Base-by-base conservation (phyloP, 2,113 vertebrate genomes). In the Benitochromis conjunctus region DNA sequence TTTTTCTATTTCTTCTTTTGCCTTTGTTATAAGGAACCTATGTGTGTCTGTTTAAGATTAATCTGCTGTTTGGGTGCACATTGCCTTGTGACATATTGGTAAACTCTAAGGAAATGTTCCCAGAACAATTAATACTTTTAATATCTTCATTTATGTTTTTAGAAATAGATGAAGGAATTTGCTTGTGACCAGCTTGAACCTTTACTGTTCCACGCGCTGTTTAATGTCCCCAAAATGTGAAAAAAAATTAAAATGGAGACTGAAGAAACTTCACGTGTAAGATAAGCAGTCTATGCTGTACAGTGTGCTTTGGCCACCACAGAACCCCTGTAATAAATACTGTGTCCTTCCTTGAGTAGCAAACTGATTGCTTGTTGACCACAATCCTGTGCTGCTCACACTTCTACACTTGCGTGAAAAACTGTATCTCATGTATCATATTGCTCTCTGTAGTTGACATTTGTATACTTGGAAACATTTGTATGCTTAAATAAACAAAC, bases 401-500 rank as follows among this genome's bases (percentile, higher is more conserved):
- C 43, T 29, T 21, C 48, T 88, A 60, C 84, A 88, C 66, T 55
- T 24, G 31, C 66, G 64, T 64, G 6, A 64, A 58, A 71, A 48
- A 46, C 53, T 85, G 56, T 56, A 56, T 38, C 7, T 60, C 19
- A 80, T 48, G 26, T 41, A 76, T 3, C 18, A 38, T 31, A 66
- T 53, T 38, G 66, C 80, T 19, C 36, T 85, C 74, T 58, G 78
- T 56, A 74, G 34, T 46, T 86, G 84, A 76, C 53, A 36, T 87
- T 88, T 86, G 48, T 83, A 82, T 76, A 84, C 46, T 76, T 51
- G 46, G 43, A 51, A 51, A 64, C 18, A 54, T 90, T 69, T 91
- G 76, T 91, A 87, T 19, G n/a, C 84, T 62, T 14, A 85, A 92
- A 92, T 94, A 93, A 90, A 93, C 24, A 53, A 53, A 76, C 18